Evolutionary conservation across 2,797 vertebrate species (phyloP).

Genomic region (Eremophila alpestris): DNA sequence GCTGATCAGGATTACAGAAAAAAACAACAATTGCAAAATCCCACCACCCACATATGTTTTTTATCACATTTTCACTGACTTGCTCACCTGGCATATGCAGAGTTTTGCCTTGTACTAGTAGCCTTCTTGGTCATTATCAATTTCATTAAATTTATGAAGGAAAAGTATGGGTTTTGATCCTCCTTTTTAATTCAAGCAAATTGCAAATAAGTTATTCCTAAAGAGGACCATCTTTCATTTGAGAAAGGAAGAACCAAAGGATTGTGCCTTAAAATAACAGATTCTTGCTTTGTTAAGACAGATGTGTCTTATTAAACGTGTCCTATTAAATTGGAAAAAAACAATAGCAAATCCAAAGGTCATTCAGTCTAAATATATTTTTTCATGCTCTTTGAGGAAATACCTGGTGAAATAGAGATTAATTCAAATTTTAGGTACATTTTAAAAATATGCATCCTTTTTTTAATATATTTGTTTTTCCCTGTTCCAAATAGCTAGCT

Average conservation of each 20-base stretch:
- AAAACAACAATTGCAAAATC: not conserved
- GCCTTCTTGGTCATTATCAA: not conserved
- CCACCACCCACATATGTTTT: not conserved
- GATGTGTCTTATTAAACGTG: not conserved
- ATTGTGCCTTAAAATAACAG: constrained; percentile 1
- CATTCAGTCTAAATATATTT: not conserved
- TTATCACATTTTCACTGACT: not conserved
- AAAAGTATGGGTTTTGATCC: not conserved
- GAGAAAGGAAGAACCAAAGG: not conserved
- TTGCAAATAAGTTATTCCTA: not conserved
- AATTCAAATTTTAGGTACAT: not conserved
- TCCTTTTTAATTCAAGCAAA: constrained; percentile 23
- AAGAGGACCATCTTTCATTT: not conserved
- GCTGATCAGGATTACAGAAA: not conserved
- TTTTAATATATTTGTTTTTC: not conserved
- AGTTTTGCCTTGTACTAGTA: not conserved
- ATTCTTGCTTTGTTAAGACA: not conserved
- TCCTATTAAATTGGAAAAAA: not conserved
- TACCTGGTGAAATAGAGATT: not conserved
- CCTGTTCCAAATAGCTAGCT: not conserved
- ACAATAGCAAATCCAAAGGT: not conserved
- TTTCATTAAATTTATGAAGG: not conserved
- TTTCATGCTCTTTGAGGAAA: not conserved
- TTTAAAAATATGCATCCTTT: not conserved
- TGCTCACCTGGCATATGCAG: not conserved